Evolutionary conservation across 2,113 vertebrate species (phyloP).

Genomic region (Hippotragus niger): DNA sequence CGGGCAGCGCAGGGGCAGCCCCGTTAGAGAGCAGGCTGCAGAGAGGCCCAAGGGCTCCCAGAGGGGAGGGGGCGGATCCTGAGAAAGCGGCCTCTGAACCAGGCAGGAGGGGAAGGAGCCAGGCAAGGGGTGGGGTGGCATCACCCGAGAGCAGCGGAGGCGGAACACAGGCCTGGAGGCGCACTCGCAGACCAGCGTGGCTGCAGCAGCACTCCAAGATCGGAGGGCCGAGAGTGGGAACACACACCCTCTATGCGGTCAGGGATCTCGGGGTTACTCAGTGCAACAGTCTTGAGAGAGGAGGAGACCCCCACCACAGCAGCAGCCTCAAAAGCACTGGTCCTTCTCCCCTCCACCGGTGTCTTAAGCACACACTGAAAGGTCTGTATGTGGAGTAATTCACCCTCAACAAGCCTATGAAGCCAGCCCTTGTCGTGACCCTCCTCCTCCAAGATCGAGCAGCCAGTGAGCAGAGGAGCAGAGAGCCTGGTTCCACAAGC

Average conservation of each 20-base stretch:
- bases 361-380: too few species aligned
- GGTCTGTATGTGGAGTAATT: neutral
- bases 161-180: too few species aligned
- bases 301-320: neutral
- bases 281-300: too few species aligned
- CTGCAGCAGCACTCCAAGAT: rapidly evolving
- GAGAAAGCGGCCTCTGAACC: neutral
- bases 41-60: neutral
- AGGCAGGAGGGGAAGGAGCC: neutral
- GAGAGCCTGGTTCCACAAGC: neutral
- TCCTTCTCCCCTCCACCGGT: neutral
- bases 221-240: rapidly evolving
- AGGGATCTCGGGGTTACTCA: rapidly evolving
- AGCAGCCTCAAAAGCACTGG: rapidly evolving
- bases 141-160: neutral
- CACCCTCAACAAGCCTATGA: rapidly evolving
- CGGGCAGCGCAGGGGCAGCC: rapidly evolving
- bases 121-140: rapidly evolving
- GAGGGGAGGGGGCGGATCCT: neutral
- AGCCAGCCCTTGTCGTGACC: rapidly evolving
- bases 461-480: neutral
- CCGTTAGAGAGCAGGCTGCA: rapidly evolving
- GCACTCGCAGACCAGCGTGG: rapidly evolving
- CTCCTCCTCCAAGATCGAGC: neutral
- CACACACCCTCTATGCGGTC: neutral